Percentiles rank a stretch among this genome's conserved stretches.
These are phyloP conservation scores for Drosophila pseudotalamancana DNA, from an alignment of 2,888 invertebrate species.

Conservation along the genomic window DNA sequence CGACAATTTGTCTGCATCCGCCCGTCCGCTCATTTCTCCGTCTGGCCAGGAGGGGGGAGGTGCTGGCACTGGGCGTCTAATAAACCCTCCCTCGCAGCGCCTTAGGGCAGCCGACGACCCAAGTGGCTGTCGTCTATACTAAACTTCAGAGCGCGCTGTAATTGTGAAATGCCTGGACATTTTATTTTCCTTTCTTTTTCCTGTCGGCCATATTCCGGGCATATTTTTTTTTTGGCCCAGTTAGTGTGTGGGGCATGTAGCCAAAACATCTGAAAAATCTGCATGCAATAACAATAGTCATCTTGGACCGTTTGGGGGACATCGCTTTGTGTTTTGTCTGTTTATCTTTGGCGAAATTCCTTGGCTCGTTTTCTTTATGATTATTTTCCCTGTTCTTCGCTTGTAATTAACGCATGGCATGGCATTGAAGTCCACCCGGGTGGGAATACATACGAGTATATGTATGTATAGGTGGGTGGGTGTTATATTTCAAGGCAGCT, in stretches of 20 bases:
- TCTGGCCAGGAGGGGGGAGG: background rate
- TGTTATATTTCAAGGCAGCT: background rate
- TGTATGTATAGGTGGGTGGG: slow-evolving; percentile 2
- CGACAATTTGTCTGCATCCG: slow-evolving; percentile 77
- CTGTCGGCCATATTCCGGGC: slow-evolving; percentile 48
- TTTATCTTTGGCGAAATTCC: slow-evolving; percentile 72
- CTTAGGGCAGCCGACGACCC: slow-evolving; percentile 36
- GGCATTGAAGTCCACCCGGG: slow-evolving; percentile 17
- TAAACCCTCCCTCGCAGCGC: slow-evolving; percentile 34
- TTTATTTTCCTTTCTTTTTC: slow-evolving; percentile 69
- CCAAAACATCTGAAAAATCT: slow-evolving; percentile 61
- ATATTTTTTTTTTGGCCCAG: slow-evolving; percentile 53
- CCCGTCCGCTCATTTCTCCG: background rate
- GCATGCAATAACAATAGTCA: slow-evolving; percentile 65
- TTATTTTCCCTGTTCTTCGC: slow-evolving; percentile 55
- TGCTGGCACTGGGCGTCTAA: slow-evolving; percentile 18
- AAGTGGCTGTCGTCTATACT: slow-evolving; percentile 55
- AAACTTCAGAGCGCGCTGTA: slow-evolving; percentile 61
- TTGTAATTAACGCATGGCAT: slow-evolving; percentile 69
- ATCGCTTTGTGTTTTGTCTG: slow-evolving; percentile 65
- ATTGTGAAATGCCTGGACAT: slow-evolving; percentile 71
- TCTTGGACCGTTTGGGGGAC: slow-evolving; percentile 15
- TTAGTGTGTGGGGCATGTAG: slow-evolving; percentile 21
- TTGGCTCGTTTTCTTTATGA: slow-evolving; percentile 59
- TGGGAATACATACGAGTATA: slow-evolving; percentile 1